These are phyloP conservation scores for Porites evermanni DNA, from an alignment of 92 coral and sea anemone genomes.

Conservation along the genomic window DNA sequence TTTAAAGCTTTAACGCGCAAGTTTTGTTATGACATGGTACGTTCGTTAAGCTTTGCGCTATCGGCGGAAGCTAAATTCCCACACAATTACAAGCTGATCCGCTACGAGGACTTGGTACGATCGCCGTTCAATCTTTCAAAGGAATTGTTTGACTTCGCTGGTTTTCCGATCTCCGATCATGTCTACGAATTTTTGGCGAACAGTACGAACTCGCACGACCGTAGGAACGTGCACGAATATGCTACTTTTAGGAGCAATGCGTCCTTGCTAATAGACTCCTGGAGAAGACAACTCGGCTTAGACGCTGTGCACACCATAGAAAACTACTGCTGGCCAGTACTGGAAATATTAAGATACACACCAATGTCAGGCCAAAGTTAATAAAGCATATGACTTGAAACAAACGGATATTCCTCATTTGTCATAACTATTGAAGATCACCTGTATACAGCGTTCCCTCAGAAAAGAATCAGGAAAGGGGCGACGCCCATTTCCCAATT, in stretches of 20 bases:
- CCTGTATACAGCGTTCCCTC: too few relatives aligned
- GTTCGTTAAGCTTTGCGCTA: constrained; percentile 60
- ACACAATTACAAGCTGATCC: constrained; percentile 57
- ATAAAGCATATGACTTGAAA: background rate
- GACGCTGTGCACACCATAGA: constrained; percentile 65
- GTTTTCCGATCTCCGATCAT: constrained; percentile 55
- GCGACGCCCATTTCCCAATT: too few relatives aligned
- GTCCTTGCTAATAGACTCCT: constrained; percentile 53
- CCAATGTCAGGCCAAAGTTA: constrained; percentile 23
- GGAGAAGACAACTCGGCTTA: constrained; percentile 61
- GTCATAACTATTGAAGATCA: too few relatives aligned
- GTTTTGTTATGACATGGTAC: constrained; percentile 69
- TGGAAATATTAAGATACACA: constrained; percentile 61
- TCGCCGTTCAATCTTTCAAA: constrained; percentile 41
- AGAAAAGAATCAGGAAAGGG: too few relatives aligned
- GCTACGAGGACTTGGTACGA: constrained; percentile 80
- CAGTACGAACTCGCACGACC: constrained; percentile 20
- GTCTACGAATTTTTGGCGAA: constrained; percentile 53
- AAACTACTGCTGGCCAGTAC: constrained; percentile 70
- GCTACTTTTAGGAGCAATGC: constrained; percentile 68
- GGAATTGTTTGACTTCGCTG: constrained; percentile 70
- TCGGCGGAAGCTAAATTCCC: constrained; percentile 59
- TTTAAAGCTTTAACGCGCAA: constrained; percentile 57
- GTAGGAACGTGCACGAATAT: constrained; percentile 27
- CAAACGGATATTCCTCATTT: background rate